Evolutionary conservation across 2,113 vertebrate genomes (phyloP), one percentile per base, ranked within the genome.

Genomic region (Gadus chalcogrammus): DNA sequence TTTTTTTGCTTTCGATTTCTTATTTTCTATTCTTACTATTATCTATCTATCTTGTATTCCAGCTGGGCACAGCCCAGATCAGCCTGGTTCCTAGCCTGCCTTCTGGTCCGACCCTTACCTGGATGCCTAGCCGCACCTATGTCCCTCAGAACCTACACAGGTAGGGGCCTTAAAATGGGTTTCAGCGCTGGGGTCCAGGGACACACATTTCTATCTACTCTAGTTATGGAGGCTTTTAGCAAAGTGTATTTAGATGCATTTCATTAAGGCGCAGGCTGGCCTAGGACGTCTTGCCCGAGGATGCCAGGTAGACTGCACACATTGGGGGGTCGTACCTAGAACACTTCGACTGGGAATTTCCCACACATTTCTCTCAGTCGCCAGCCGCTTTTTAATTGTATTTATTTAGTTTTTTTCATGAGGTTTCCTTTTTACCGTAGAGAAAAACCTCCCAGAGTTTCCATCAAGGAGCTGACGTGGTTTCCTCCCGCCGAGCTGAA

Each of bases 1-100:
- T n/a, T n/a, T n/a, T n/a, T n/a, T n/a, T n/a, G n/a, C n/a, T n/a
- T n/a, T n/a, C 17, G 4, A 58, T 58, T n/a, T 58, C 15, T 58
- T 58, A 58, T 17, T 58, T 58, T 58, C 55, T 17, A 58, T 17
- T 8, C 24, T 24, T 24, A 24, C 1, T 24, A 24, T 24, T 24
- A 24, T 24, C 31, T 3, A 35, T 35, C 31, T 35, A 18, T 9
- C n/a, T 31, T 72, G 61, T 12, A 27, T 18, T 35, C 61, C 65
- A 83, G 85, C 68, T 80, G 22, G 72, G 69, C 61, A 74, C 68
- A 17, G 71, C 61, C 31, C 64, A 78, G 27, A 76, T 79, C 69
- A 61, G 65, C 55, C 76, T 72, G 52, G 17, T 73, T 62, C 67
- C 77, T 17, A 15, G 65, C 38, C 65, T 68, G 18, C 65, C 61